Evolutionary conservation across 1,140 invertebrate genomes (phyloP).

Genomic region (Brachionus manjavacas): DNA sequence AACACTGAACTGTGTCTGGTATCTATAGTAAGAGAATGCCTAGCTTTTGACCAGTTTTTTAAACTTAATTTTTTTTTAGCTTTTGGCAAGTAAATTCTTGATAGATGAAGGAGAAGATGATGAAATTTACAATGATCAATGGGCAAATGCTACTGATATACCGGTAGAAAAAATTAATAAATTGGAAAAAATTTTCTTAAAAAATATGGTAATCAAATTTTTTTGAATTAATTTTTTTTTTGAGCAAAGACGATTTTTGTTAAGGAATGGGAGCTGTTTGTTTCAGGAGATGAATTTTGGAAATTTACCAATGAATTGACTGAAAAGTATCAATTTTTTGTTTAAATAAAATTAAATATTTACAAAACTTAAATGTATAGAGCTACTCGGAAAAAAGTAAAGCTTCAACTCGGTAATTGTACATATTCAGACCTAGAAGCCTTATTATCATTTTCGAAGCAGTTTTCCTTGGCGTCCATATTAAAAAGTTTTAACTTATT

Average conservation of each 20-base stretch:
- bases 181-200: slow-evolving; percentile 36
- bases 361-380: neutral
- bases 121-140: slow-evolving; percentile 41
- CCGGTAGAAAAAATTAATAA: slow-evolving; percentile 6
- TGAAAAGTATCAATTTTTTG: neutral
- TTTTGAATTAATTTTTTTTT: neutral
- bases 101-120: slow-evolving; percentile 35
- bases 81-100: slow-evolving; percentile 34
- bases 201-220: slow-evolving; percentile 14
- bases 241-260: neutral
- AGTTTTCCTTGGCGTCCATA: neutral
- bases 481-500: neutral
- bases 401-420: slow-evolving; percentile 41
- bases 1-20: slow-evolving; percentile 20
- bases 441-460: slow-evolving; percentile 5
- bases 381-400: slow-evolving; percentile 22
- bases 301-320: slow-evolving; percentile 27
- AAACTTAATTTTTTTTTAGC: neutral
- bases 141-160: neutral
- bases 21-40: slow-evolving; percentile 7
- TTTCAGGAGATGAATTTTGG: slow-evolving; percentile 20
- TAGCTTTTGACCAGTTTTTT: neutral
- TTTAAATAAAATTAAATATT: too few relatives aligned
- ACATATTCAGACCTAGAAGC: slow-evolving; percentile 36
- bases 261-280: slow-evolving; percentile 35